Conservation (phyloP, 2,113 vertebrate species). For the Cettia cetti region DNA sequence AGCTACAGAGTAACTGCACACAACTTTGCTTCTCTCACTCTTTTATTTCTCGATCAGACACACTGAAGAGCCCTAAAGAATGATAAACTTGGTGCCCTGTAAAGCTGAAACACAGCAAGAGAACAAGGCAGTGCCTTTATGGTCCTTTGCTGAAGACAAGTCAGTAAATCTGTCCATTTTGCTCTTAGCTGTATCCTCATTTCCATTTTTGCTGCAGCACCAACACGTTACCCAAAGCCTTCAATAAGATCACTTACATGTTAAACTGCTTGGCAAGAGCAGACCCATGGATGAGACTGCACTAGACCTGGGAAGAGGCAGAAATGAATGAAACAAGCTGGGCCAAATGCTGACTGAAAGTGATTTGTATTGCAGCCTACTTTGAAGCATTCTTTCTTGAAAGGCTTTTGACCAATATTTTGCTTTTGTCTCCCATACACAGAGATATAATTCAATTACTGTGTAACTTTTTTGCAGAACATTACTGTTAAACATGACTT, state of each 20-base stretch:
- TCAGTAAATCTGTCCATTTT: not conserved
- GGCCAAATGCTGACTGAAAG: not conserved
- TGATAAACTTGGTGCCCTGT: not conserved
- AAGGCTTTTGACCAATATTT: not conserved
- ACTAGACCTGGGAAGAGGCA: not conserved
- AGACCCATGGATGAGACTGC: not conserved
- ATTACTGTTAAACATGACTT: not conserved
- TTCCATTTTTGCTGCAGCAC: not conserved
- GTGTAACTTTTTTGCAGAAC: not conserved
- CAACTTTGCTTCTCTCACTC: not conserved
- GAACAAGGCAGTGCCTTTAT: not conserved
- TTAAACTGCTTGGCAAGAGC: not conserved
- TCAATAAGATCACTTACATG: not conserved
- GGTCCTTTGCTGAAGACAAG: not conserved
- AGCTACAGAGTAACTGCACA: not conserved
- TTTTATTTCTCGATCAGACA: not conserved
- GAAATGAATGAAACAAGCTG: not conserved
- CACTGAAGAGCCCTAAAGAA: not conserved
- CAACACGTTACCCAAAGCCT: not conserved
- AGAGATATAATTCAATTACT: not conserved
- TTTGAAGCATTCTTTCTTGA: not conserved
- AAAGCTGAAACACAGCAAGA: not conserved
- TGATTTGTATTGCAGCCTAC: not conserved
- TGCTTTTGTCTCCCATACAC: not conserved
- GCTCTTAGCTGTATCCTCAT: not conserved